phyloP scores from a whole-genome alignment of 2,888 invertebrate species.

The Plemyria rubiginata region DNA sequence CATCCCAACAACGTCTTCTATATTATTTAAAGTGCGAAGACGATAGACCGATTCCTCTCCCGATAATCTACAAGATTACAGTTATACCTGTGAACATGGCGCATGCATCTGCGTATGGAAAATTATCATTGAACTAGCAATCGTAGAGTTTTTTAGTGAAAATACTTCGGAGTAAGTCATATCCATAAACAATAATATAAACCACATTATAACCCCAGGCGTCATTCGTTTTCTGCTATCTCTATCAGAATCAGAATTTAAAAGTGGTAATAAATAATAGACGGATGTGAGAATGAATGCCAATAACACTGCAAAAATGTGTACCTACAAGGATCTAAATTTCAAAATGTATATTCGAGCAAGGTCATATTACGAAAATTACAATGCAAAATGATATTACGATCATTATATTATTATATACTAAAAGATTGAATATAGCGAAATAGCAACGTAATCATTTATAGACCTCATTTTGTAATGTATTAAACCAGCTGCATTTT shows the following conservation, averaged over 20 bases:
- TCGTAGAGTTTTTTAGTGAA: neutral
- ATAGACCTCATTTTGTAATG: no score
- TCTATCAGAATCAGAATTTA: slow-evolving; percentile 12
- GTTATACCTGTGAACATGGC: no score
- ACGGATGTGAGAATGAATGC: slow-evolving; percentile 15
- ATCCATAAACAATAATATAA: neutral
- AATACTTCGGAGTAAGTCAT: neutral
- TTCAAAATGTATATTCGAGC: slow-evolving; percentile 4
- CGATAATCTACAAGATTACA: no score
- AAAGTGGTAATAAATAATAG: slow-evolving; percentile 24
- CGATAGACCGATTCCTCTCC: no score
- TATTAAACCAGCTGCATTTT: no score
- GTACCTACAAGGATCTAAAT: slow-evolving; percentile 24
- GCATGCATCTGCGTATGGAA: no score
- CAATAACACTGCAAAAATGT: slow-evolving; percentile 17
- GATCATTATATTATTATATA: neutral
- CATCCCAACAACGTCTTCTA: no score
- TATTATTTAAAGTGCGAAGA: no score
- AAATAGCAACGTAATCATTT: neutral
- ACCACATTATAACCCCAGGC: neutral
- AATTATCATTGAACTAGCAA: no score
- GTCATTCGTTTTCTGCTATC: neutral
- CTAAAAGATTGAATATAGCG: neutral
- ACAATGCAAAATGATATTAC: neutral
- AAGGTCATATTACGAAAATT: slow-evolving; percentile 8